Evolutionary conservation across 2,113 vertebrate genomes (phyloP).

Genomic region (Rafetus swinhoei): DNA sequence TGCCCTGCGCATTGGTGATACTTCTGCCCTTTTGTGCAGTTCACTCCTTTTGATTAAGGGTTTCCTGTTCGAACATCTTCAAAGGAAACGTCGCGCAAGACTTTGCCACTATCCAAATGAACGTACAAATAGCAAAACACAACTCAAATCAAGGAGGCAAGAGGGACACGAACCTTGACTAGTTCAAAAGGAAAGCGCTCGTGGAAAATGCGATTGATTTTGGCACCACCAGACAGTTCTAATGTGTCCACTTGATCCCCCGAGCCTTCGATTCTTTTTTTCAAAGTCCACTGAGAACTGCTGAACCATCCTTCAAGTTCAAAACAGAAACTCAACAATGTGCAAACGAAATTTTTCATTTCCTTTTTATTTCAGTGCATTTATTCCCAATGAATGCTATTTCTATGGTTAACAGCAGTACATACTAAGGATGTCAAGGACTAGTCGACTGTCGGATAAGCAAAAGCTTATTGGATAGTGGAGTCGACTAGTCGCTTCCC

Average conservation of each 20-base stretch:
- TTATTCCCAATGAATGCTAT: background rate
- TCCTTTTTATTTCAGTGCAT: background rate
- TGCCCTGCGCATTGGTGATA: background rate
- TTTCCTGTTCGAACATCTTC: background rate
- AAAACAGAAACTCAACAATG: background rate
- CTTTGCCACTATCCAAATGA: background rate
- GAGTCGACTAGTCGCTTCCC: too few relatives aligned
- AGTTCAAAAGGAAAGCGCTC: constrained; percentile 87
- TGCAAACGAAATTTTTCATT: background rate
- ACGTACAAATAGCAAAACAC: background rate
- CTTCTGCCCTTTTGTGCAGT: background rate
- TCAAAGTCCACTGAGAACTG: constrained; percentile 87
- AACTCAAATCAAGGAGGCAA: background rate
- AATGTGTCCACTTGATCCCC: constrained; percentile 84
- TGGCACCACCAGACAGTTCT: constrained; percentile 85
- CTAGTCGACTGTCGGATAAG: too few relatives aligned
- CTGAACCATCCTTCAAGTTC: constrained; percentile 80
- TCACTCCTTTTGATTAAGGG: background rate
- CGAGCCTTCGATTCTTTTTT: constrained; percentile 85
- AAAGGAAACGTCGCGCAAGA: background rate
- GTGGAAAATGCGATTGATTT: constrained; percentile 86
- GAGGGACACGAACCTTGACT: constrained; percentile 79
- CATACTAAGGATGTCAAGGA: background rate
- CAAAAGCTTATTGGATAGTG: too few relatives aligned
- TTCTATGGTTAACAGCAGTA: constrained; percentile 18